These are phyloP conservation scores for Zapornia atra DNA, from an alignment of 2,113 vertebrate species.

Conservation along the genomic window DNA sequence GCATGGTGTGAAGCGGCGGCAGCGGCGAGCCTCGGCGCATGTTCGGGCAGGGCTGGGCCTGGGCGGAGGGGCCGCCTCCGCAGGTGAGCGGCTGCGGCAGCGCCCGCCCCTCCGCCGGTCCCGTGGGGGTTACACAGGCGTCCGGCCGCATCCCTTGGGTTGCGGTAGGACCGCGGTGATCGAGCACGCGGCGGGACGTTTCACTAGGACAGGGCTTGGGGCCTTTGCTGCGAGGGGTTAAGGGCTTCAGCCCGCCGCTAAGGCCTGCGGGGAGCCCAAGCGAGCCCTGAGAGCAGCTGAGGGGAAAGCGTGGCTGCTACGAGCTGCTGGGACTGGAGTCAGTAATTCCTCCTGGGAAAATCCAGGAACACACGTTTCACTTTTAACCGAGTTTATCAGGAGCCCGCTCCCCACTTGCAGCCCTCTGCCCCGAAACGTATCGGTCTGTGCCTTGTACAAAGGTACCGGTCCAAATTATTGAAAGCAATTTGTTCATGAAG, in stretches of 20 bases:
- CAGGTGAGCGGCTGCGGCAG: slow-evolving; percentile 17
- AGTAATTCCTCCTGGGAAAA: neutral
- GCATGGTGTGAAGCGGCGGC: neutral
- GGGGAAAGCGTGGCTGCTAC: no score
- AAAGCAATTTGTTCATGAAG: no score
- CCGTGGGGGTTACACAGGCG: neutral
- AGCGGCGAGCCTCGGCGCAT: neutral
- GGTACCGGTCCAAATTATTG: neutral
- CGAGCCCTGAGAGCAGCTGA: neutral
- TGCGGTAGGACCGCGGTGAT: rapidly evolving
- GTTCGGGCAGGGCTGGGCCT: slow-evolving; percentile 14
- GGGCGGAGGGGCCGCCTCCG: neutral
- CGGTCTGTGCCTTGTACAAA: neutral
- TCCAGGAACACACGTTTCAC: rapidly evolving
- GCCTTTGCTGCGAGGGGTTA: rapidly evolving
- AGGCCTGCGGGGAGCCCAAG: neutral
- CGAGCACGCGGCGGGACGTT: rapidly evolving
- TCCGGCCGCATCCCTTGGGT: no score
- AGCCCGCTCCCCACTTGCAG: neutral
- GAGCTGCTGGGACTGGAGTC: rapidly evolving
- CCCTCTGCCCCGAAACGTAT: neutral
- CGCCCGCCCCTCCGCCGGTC: neutral
- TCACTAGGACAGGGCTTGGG: rapidly evolving
- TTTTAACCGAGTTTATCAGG: neutral
- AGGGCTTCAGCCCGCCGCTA: neutral